Evolutionary conservation across 1,140 invertebrate genomes (phyloP).

Genomic region (Choristoneura fumiferana): DNA sequence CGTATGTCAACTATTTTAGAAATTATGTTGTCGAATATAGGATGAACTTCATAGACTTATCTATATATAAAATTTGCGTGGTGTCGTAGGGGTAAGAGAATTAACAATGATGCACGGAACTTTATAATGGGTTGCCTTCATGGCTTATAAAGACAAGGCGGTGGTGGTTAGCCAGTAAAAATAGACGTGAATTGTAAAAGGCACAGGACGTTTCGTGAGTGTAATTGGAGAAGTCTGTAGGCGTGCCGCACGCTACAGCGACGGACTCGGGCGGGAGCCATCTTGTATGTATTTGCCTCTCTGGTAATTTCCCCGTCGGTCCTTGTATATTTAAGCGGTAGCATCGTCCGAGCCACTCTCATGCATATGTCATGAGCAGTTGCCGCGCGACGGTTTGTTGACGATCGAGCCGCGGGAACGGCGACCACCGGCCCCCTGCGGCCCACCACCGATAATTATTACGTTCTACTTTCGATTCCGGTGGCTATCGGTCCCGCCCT

Average conservation of each 20-base stretch:
- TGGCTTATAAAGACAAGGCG: conserved; percentile 60
- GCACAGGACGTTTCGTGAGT: conserved; percentile 63
- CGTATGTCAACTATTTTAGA: too few relatives aligned
- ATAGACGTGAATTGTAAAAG: conserved; percentile 56
- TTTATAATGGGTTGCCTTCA: conserved; percentile 52
- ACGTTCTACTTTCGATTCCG: conserved; percentile 66
- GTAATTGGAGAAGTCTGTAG: conserved; percentile 61
- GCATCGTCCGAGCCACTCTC: conserved; percentile 59
- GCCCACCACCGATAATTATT: conserved; percentile 71
- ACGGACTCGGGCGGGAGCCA: conserved; percentile 51
- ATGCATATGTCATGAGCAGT: conserved; percentile 77
- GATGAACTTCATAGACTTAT: neutral
- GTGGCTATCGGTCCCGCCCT: conserved; percentile 56
- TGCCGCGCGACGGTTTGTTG: conserved; percentile 75
- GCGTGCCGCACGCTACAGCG: conserved; percentile 62
- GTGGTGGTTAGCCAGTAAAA: conserved; percentile 52
- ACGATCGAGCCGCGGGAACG: conserved; percentile 66
- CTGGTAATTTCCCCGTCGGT: conserved; percentile 69
- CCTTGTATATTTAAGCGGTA: conserved; percentile 73
- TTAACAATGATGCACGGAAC: conserved; percentile 57
- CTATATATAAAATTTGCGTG: conserved; percentile 41
- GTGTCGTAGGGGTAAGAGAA: conserved; percentile 37
- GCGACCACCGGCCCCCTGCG: conserved; percentile 49
- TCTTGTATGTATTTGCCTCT: conserved; percentile 70
- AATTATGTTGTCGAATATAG: too few relatives aligned